phyloP scores from a whole-genome alignment of 1,140 invertebrate genomes.

The Helicoverpa zea region DNA sequence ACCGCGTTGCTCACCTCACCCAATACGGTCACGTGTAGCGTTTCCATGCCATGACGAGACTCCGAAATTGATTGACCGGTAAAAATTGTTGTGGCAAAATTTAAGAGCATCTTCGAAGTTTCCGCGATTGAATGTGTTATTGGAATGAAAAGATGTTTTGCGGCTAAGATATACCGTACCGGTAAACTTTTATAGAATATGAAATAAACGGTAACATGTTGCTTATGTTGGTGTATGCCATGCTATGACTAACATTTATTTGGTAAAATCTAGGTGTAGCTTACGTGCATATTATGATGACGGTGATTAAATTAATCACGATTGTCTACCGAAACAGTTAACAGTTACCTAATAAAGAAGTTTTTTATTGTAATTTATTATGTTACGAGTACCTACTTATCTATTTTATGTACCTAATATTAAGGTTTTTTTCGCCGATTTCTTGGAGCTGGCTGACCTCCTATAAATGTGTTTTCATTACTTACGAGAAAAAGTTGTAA shows the following conservation, averaged over 20 bases:
- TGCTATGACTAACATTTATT: neutral
- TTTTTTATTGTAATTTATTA: too few relatives aligned
- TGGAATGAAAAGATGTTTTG: neutral
- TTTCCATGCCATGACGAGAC: conserved; percentile 31
- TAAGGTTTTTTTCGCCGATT: too few relatives aligned
- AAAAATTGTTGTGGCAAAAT: conserved; percentile 38
- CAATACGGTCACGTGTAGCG: conserved; percentile 43
- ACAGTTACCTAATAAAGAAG: neutral
- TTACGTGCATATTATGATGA: neutral
- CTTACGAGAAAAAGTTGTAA: too few relatives aligned
- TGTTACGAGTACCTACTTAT: too few relatives aligned
- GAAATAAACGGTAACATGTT: conserved; percentile 26
- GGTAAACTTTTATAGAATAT: conserved; percentile 21
- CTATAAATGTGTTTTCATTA: neutral
- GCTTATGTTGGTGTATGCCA: neutral
- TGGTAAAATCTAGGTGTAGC: neutral
- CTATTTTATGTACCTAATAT: too few relatives aligned
- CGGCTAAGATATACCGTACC: neutral
- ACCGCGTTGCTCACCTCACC: conserved; percentile 26
- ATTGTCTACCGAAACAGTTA: neutral
- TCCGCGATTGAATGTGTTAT: conserved; percentile 25
- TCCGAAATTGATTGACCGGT: conserved; percentile 44
- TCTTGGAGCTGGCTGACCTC: too few relatives aligned
- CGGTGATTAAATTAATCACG: neutral
- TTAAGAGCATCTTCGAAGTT: conserved; percentile 19